Conservation (phyloP, 2,113 vertebrate genomes). For the Oncorhynchus nerka region DNA sequence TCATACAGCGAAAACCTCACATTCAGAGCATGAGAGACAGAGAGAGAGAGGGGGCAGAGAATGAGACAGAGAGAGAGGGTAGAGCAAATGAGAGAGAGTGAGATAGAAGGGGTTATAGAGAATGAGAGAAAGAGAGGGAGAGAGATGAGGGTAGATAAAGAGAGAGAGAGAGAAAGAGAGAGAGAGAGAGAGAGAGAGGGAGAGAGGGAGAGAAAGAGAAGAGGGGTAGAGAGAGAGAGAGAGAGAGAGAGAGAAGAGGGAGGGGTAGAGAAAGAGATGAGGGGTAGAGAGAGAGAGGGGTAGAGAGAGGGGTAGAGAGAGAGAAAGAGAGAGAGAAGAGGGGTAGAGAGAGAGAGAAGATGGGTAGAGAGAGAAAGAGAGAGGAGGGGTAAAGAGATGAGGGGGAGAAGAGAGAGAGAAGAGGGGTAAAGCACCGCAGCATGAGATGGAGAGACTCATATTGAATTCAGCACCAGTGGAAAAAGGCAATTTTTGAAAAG, state of each 20-base stretch:
- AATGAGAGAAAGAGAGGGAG: slow-evolving; percentile 6
- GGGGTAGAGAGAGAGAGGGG: too few relatives aligned
- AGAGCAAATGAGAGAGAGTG: too few relatives aligned
- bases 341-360: not conserved
- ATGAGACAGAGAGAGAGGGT: too few relatives aligned
- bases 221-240: too few relatives aligned
- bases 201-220: not conserved
- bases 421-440: slow-evolving; percentile 17
- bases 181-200: not conserved
- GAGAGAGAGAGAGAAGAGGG: too few relatives aligned
- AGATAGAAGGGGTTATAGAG: not conserved
- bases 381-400: too few relatives aligned
- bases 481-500: slow-evolving; percentile 61
- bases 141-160: not conserved
- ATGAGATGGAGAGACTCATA: slow-evolving; percentile 12
- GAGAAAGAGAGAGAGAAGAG: too few relatives aligned
- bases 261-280: not conserved
- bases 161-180: too few relatives aligned
- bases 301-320: too few relatives aligned
- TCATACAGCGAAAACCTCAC: slow-evolving; percentile 17
- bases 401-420: too few relatives aligned
- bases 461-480: slow-evolving; percentile 66
- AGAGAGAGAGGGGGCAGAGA: slow-evolving; percentile 7
- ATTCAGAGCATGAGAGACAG: slow-evolving; percentile 35
- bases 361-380: too few relatives aligned